phyloP scores from a whole-genome alignment of 2,797 vertebrate genomes.

The Clarias pachynema region DNA sequence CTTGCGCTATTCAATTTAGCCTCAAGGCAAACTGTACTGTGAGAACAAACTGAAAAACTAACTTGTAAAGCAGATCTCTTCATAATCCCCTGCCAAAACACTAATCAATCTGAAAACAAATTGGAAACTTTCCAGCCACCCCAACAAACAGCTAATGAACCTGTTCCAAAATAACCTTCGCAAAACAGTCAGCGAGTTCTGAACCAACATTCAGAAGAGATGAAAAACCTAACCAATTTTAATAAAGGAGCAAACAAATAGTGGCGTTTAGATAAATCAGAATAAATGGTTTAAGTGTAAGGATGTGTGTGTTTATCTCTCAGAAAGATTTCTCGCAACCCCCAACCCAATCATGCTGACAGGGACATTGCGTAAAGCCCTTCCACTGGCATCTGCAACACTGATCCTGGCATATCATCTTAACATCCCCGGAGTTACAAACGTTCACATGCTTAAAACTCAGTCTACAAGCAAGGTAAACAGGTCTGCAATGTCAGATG shows the following conservation, averaged over 20 bases:
- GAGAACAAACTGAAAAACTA: conserved; percentile 37
- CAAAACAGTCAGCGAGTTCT: not conserved
- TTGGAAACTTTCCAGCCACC: conserved; percentile 35
- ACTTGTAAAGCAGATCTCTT: conserved; percentile 45
- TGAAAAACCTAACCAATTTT: not conserved
- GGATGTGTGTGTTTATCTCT: conserved; percentile 61
- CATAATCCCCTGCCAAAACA: conserved; percentile 1
- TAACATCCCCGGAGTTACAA: conserved; percentile 6
- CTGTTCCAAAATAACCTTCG: not conserved
- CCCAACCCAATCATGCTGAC: conserved; percentile 46
- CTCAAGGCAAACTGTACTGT: conserved; percentile 59
- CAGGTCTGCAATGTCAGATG: no score
- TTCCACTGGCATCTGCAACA: conserved; percentile 21
- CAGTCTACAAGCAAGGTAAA: not conserved
- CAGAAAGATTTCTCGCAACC: conserved; percentile 61
- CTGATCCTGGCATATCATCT: conserved; percentile 32
- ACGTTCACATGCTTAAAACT: not conserved
- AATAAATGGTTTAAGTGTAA: conserved; percentile 33
- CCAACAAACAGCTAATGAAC: not conserved
- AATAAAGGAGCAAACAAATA: not conserved
- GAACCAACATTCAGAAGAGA: not conserved
- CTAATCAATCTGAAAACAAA: conserved; percentile 7
- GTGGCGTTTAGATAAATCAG: conserved; percentile 16
- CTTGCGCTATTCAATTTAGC: conserved; percentile 60
- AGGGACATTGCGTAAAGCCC: conserved; percentile 47